phyloP scores from a whole-genome alignment of 2,113 vertebrate species.

The rat (Rattus norvegicus) region DNA sequence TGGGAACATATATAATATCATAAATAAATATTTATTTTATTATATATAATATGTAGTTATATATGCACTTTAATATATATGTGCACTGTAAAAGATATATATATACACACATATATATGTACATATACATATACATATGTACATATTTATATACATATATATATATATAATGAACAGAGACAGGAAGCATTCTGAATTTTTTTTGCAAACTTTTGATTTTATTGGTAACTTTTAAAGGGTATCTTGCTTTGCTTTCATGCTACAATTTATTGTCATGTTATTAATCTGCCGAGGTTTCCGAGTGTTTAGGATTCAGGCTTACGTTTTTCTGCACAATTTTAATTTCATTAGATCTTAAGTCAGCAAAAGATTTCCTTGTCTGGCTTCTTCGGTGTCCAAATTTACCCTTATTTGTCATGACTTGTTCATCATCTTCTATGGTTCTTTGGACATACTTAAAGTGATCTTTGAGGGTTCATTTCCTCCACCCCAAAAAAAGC shows the following conservation, averaged over 20 bases:
- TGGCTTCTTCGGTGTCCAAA: constrained; percentile 86
- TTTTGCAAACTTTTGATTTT: not conserved
- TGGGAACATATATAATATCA: too few species aligned
- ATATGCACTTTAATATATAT: too few species aligned
- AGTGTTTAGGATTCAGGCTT: constrained; percentile 64
- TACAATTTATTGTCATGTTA: not conserved
- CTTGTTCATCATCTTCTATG: constrained; percentile 87
- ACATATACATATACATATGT: not conserved
- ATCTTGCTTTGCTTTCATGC: not conserved
- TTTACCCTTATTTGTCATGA: constrained; percentile 87
- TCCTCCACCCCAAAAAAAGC: constrained; percentile 84
- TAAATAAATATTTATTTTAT: too few species aligned
- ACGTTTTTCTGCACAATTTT: constrained; percentile 78
- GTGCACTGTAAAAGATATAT: not conserved
- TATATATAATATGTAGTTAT: too few species aligned
- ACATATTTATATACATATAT: not conserved
- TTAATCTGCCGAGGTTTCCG: not conserved
- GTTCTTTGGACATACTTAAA: constrained; percentile 87
- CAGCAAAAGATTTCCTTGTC: constrained; percentile 79
- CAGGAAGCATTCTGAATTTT: not conserved
- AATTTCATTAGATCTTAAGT: constrained; percentile 59
- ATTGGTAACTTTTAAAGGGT: not conserved
- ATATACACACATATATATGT: not conserved
- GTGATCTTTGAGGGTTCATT: constrained; percentile 87
- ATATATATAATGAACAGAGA: not conserved